Conservation (phyloP, 2,113 vertebrate genomes). For the Cebidichthys violaceus region DNA sequence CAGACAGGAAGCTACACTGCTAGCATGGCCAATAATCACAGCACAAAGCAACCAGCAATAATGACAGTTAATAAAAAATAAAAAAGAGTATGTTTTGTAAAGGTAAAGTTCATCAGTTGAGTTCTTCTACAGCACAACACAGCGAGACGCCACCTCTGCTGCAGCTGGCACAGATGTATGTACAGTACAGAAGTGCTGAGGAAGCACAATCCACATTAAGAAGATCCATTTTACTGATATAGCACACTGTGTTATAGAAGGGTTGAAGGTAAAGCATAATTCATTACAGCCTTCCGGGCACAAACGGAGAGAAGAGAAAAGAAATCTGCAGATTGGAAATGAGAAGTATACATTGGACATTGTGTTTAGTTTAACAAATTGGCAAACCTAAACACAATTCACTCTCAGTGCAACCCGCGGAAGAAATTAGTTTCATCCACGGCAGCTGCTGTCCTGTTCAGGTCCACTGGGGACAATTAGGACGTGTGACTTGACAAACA, state of each 20-base stretch:
- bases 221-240: neutral
- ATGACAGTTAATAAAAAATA: neutral
- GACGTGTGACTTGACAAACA: constrained; percentile 46
- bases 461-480: constrained; percentile 52
- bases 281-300: neutral
- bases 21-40: neutral
- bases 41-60: neutral
- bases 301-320: neutral
- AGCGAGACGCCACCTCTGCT: neutral
- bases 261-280: neutral
- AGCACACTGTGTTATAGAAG: neutral
- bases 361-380: constrained; percentile 8
- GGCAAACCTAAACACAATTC: constrained; percentile 15
- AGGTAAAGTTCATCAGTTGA: neutral
- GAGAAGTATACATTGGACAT: neutral
- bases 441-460: constrained; percentile 45
- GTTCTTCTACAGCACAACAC: neutral
- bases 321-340: neutral
- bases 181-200: constrained; percentile 12
- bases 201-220: constrained; percentile 3
- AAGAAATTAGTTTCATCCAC: constrained; percentile 64
- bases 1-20: neutral
- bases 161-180: neutral
- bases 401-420: constrained; percentile 42
- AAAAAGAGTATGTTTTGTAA: neutral